phyloP scores from a whole-genome alignment of 2,888 invertebrate genomes.

The Hirtodrosophila confusa region DNA sequence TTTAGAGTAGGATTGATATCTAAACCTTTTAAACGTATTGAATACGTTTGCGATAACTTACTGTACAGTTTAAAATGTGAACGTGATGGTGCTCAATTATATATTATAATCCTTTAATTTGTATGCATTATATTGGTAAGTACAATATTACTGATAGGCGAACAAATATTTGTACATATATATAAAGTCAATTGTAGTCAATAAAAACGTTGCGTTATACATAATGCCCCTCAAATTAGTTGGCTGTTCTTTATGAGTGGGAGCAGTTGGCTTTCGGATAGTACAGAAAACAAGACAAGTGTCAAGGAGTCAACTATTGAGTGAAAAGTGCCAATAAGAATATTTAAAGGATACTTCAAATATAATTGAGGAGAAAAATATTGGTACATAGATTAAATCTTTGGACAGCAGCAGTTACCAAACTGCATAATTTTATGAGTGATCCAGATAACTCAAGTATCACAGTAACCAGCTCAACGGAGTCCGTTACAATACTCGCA shows the following conservation, averaged over 20 bases:
- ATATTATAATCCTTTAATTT: constrained; percentile 40
- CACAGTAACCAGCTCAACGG: not conserved
- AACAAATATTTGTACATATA: not conserved
- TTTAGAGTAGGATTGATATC: not conserved
- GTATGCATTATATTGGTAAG: constrained; percentile 23
- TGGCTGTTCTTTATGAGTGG: constrained; percentile 7
- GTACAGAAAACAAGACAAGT: not conserved
- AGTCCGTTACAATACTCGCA: not conserved
- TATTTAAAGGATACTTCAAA: not conserved
- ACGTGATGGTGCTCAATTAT: constrained; percentile 24
- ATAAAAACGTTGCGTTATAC: constrained; percentile 20
- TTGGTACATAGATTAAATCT: too few species aligned
- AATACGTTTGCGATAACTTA: constrained; percentile 28
- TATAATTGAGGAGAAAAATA: too few species aligned
- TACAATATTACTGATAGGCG: constrained; percentile 32
- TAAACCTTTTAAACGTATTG: constrained; percentile 9
- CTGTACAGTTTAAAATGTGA: constrained; percentile 4
- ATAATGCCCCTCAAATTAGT: constrained; percentile 24
- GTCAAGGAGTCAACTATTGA: constrained; percentile 1
- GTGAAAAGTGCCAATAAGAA: not conserved
- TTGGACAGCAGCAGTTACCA: too few species aligned
- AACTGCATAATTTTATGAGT: too few species aligned
- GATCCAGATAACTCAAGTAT: too few species aligned
- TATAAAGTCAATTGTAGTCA: constrained; percentile 16
- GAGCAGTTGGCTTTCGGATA: constrained; percentile 15